phyloP scores from a whole-genome alignment of 1,140 invertebrate genomes.

The Drosophila elegans region DNA sequence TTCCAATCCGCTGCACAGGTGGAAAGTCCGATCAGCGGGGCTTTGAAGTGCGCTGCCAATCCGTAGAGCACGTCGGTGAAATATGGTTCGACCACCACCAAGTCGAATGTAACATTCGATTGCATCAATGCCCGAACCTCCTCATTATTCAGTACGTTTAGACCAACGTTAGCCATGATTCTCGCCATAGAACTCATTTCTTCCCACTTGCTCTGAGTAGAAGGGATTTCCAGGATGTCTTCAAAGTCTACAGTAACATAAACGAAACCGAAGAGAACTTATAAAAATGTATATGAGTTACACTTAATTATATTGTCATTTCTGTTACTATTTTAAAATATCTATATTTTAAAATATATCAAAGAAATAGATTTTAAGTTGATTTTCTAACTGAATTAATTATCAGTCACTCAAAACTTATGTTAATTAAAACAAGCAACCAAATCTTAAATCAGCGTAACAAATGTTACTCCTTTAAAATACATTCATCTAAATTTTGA shows the following conservation, averaged over 20 bases:
- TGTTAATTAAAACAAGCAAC: no score
- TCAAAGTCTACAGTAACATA: neutral
- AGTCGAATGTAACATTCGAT: slow-evolving; percentile 49
- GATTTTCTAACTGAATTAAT: no score
- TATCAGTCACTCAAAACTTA: no score
- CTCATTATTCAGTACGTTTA: slow-evolving; percentile 44
- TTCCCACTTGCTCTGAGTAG: slow-evolving; percentile 4
- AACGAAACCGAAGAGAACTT: neutral
- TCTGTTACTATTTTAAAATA: no score
- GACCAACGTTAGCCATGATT: slow-evolving; percentile 16
- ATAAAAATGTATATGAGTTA: no score
- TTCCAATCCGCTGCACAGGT: slow-evolving; percentile 62
- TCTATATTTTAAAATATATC: no score
- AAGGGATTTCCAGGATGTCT: neutral
- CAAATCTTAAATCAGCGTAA: no score
- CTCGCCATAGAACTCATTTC: slow-evolving; percentile 24
- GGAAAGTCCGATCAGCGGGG: slow-evolving; percentile 40
- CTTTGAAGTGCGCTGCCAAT: slow-evolving; percentile 54
- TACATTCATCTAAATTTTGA: neutral
- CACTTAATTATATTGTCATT: neutral
- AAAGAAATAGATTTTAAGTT: no score
- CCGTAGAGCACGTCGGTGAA: slow-evolving; percentile 50
- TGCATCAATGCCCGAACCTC: slow-evolving; percentile 42
- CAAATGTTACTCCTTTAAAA: no score
- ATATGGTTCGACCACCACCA: slow-evolving; percentile 49